Base-by-base conservation (phyloP, 2,888 invertebrate genomes). In the Tanypteryx hageni region DNA sequence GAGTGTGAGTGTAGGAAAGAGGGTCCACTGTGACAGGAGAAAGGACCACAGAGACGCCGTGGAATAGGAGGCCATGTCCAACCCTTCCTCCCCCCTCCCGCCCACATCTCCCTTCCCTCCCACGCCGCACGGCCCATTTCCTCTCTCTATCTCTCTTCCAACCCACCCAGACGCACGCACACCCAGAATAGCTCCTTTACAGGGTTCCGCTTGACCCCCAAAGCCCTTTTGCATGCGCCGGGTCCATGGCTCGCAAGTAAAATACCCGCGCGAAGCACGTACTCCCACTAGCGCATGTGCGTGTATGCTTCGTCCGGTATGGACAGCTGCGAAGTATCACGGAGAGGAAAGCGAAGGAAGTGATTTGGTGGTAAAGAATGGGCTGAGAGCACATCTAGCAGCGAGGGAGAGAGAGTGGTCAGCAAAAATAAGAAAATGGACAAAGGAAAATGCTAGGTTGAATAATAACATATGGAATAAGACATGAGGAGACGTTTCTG, bases 201-300 rank as follows among this genome's bases (percentile, higher is more conserved):
- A 76, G 76, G 76, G 76, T 27, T 76, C 76, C 76, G 76, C 76
- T 76, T 76, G 76, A 76, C 76, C 76, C 76, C 76, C 13, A 22
- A 18, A 76, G 76, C 76, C 22, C 76, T 27, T 76, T 76, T 22
- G 44, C 44, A 44, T 27, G 11, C 44, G 44, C 76, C 76, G 76
- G 13, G 61, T 61, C 61, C 44, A 44, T 5, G 44, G 61, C 61
- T 16, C 61, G 61, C 22, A 76, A 27, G 27, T 27, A 27, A 76
- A 13, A 22, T 4, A 27, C 13, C 22, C 76, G 76, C 76, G 76
- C 11, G 27, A 14, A 14, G 76, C 76, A 76, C 76, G 76, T 76
- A 76, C 76, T 76, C 22, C 18, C 68, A 18, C 68, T 44, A 44
- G 44, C 5, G 44, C 76, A 22, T 76, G 76, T 76, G 76, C 76